Conservation (phyloP, 2,888 invertebrate species). For the Deilephila elpenor region DNA sequence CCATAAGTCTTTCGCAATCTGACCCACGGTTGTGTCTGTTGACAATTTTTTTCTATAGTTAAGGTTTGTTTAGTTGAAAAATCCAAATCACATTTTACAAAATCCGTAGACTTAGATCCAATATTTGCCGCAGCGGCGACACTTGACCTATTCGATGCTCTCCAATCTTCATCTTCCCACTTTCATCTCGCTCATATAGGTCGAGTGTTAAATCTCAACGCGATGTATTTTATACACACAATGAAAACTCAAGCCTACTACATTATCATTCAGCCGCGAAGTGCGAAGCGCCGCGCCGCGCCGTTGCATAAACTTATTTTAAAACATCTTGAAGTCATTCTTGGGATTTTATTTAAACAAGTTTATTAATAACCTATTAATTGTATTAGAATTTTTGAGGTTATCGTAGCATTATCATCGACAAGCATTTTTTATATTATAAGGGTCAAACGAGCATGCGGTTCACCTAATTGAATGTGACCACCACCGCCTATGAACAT, state of each 20-base stretch:
- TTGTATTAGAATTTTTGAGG: neutral
- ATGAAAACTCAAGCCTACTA: neutral
- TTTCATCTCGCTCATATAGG: constrained; percentile 3
- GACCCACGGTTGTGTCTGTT: no score
- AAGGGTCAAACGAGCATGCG: no score
- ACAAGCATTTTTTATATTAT: no score
- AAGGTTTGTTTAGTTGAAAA: no score
- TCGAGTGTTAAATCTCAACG: neutral
- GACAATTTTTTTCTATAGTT: no score
- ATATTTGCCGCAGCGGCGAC: constrained; percentile 2
- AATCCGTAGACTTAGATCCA: neutral
- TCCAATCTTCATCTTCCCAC: neutral
- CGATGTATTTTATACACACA: neutral
- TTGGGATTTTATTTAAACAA: neutral
- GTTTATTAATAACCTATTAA: neutral
- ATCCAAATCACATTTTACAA: neutral
- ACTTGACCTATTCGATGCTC: constrained; percentile 9
- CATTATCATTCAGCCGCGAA: neutral
- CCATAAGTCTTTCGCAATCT: no score
- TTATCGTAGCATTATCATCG: no score
- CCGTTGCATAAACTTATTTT: neutral
- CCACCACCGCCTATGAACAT: no score
- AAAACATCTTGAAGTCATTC: neutral
- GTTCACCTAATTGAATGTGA: no score
- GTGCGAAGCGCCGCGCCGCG: neutral